These are phyloP conservation scores for Lordiphosa clarofinis DNA, from an alignment of 1,140 invertebrate species.

Conservation along the genomic window DNA sequence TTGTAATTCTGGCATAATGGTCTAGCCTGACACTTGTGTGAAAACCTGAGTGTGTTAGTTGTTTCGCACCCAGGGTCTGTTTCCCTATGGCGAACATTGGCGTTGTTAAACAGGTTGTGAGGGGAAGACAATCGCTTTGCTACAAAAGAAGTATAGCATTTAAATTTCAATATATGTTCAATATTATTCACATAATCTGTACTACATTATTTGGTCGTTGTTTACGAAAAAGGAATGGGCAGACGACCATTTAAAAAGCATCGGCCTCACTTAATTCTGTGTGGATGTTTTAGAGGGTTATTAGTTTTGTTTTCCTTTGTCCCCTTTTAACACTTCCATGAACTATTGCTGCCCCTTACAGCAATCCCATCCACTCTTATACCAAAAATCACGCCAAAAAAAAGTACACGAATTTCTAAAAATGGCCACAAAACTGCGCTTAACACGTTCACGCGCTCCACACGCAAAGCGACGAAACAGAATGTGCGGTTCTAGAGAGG, in stretches of 20 bases:
- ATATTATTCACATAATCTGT: too few relatives aligned
- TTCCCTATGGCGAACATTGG: background rate
- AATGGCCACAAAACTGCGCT: slow-evolving; percentile 64
- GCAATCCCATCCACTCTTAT: too few relatives aligned
- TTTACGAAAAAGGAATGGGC: too few relatives aligned
- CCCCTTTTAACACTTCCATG: background rate
- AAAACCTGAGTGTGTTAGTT: too few relatives aligned
- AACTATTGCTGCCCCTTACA: slow-evolving; percentile 2
- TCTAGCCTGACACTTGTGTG: slow-evolving; percentile 11
- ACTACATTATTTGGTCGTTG: too few relatives aligned
- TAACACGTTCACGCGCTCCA: slow-evolving; percentile 62
- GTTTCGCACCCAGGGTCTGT: slow-evolving; percentile 1
- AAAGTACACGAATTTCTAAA: slow-evolving; percentile 63
- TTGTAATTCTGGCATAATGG: slow-evolving; percentile 4
- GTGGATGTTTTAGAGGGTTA: background rate
- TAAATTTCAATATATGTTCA: too few relatives aligned
- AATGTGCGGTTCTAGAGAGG: slow-evolving; percentile 26
- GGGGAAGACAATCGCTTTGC: slow-evolving; percentile 15
- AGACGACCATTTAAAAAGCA: too few relatives aligned
- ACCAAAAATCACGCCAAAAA: slow-evolving; percentile 29
- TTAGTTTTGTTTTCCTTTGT: background rate
- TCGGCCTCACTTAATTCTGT: too few relatives aligned
- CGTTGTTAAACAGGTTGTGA: slow-evolving; percentile 31
- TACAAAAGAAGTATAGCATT: slow-evolving; percentile 3
- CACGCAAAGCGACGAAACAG: slow-evolving; percentile 52